These are phyloP conservation scores for Dendropsophus ebraccatus DNA, from an alignment of 2,113 vertebrate species.

Conservation along the genomic window DNA sequence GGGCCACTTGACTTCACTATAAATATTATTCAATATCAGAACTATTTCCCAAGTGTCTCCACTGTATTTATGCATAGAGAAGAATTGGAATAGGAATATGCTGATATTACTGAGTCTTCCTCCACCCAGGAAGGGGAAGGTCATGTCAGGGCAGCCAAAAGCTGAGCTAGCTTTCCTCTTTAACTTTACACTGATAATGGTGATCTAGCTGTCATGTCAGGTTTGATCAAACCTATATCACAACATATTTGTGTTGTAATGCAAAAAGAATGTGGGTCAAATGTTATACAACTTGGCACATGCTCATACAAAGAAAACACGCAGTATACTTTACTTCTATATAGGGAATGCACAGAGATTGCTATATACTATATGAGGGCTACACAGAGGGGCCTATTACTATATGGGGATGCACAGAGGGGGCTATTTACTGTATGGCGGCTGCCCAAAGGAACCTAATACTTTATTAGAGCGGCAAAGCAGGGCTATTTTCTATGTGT, in stretches of 20 bases:
- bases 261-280: neutral
- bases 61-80: conserved; percentile 1
- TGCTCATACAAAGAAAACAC: neutral
- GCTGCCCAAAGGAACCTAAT: too few species aligned
- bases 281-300: neutral
- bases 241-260: neutral
- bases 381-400: too few species aligned
- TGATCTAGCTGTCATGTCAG: neutral
- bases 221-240: neutral
- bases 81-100: conserved; percentile 2
- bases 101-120: neutral
- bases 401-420: too few species aligned
- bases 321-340: too few species aligned
- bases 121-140: conserved; percentile 7
- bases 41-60: neutral
- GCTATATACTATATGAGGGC: too few species aligned
- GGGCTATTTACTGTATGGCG: too few species aligned
- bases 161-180: conserved; percentile 11
- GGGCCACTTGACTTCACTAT: neutral
- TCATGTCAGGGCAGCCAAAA: conserved; percentile 1
- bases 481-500: too few species aligned
- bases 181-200: conserved; percentile 5
- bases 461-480: too few species aligned
- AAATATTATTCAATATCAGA: neutral
- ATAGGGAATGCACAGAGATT: too few species aligned